Base-by-base conservation (phyloP, 2,797 vertebrate species). In the Parauchenoglanis punctatus region DNA sequence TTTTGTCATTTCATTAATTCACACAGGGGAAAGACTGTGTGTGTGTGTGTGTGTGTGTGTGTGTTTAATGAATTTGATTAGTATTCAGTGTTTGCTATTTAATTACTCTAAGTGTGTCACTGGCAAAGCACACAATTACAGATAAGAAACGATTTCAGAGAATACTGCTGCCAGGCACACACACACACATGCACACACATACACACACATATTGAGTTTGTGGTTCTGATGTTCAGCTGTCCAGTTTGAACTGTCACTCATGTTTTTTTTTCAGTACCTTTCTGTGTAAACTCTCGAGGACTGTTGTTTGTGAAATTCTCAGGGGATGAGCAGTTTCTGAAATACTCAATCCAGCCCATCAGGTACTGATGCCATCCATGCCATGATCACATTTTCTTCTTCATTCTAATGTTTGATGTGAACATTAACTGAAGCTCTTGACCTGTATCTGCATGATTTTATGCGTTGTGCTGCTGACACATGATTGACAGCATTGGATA, bases 71-170 rank as follows among this genome's bases (percentile, higher is more conserved):
- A 56, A 68, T 86, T 73, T 61, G 68, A 84, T 87, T 86, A 86
- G 65, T 81, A 89, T 89, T 87, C 84, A 72, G 23, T 89, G 81
- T 86, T 84, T 86, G 70, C 28, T 72, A 82, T 89, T 89, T 84
- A 88, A 90, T 88, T 87, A 86, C 61, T 84, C 35, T 56, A 68
- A 86, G 85, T 89, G 65, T 84, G 88, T 86, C 68, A 81, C 31
- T 85, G 85, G 87, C 52, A 84, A 80, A 87, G 81, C 59, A 52
- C 81, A 89, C 78, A 83, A 73, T 87, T 87, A 86, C 86, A 83
- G 84, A 91, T 90, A 76, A 90, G 84, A 87, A 86, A 77, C 5
- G 23, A 89, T 85, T 89, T 65, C 82, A 84, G 82, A 77, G 84
- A 82, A 84, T 73, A 52, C 54, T 75, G 81, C 58, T 61, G 28